Conservation (phyloP, 2,888 invertebrate genomes). For the Cartodere bifasciata region DNA sequence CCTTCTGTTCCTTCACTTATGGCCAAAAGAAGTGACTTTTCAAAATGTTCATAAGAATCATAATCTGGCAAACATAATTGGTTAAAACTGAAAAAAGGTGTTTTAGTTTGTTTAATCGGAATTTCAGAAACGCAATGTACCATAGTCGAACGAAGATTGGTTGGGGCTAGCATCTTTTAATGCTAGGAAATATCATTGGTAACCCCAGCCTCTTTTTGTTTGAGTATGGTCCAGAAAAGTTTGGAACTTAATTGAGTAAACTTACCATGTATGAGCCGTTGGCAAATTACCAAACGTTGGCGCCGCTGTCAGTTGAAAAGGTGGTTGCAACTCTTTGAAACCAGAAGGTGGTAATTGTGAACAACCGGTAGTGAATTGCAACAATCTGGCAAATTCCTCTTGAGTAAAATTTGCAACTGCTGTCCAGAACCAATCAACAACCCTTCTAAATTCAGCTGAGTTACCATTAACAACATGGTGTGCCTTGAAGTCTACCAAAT, state of each 20-base stretch:
- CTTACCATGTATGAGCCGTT: conserved; percentile 85
- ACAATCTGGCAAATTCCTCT: conserved; percentile 83
- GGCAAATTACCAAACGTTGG: conserved; percentile 84
- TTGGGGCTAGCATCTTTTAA: too few species aligned
- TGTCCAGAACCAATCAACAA: conserved; percentile 85
- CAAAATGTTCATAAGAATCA: conserved; percentile 86
- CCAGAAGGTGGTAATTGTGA: conserved; percentile 86
- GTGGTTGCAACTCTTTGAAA: conserved; percentile 77
- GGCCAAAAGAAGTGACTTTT: conserved; percentile 77
- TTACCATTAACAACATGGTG: conserved; percentile 78
- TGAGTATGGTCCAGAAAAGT: too few species aligned
- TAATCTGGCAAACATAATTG: conserved; percentile 92
- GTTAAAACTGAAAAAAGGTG: conserved; percentile 62
- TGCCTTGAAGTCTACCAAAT: conserved; percentile 76
- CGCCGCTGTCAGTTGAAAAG: conserved; percentile 84
- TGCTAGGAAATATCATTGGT: too few species aligned
- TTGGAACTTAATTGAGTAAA: conserved; percentile 15
- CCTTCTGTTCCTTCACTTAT: conserved; percentile 95
- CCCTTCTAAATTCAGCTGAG: conserved; percentile 69
- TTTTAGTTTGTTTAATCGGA: too few species aligned
- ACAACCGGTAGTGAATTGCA: conserved; percentile 90
- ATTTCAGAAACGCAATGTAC: too few species aligned
- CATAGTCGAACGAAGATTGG: too few species aligned
- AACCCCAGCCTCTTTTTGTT: too few species aligned
- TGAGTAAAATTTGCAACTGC: conserved; percentile 78